phyloP scores from a whole-genome alignment of 2,797 vertebrate genomes.

The Psittacula echo region DNA sequence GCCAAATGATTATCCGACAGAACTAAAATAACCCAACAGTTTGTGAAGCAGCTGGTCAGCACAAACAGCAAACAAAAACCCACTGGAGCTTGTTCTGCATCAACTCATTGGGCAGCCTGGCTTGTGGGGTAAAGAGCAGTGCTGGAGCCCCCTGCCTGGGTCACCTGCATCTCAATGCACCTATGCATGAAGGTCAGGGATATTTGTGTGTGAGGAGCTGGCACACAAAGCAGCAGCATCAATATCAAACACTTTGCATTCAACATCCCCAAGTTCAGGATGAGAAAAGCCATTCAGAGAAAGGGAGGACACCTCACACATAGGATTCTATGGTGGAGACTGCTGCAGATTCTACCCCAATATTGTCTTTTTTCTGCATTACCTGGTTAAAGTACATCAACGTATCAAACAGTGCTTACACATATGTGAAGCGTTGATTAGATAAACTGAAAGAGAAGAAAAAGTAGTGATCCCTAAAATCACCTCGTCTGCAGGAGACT shows the following conservation, averaged over 20 bases:
- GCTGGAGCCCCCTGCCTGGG: not conserved
- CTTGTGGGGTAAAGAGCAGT: not conserved
- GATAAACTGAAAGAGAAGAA: not conserved
- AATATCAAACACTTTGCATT: not conserved
- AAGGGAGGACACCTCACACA: not conserved
- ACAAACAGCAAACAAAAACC: conserved; percentile 12
- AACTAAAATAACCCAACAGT: conserved; percentile 2
- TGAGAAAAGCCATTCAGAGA: not conserved
- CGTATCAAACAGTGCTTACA: not conserved
- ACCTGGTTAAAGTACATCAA: not conserved
- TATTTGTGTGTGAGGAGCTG: not conserved
- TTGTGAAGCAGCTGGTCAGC: conserved; percentile 45
- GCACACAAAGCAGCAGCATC: not conserved
- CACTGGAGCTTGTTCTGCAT: not conserved
- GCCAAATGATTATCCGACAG: not conserved
- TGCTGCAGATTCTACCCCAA: not conserved
- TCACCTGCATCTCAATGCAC: not conserved
- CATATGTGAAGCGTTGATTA: not conserved
- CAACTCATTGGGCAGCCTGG: not conserved
- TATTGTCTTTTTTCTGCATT: not conserved
- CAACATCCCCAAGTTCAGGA: not conserved
- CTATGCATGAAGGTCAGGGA: not conserved
- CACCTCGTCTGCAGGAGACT: not conserved
- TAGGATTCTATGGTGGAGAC: not conserved
- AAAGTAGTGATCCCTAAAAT: not conserved